phyloP scores from a whole-genome alignment of 2,888 invertebrate species.

The Melitaea athalia region DNA sequence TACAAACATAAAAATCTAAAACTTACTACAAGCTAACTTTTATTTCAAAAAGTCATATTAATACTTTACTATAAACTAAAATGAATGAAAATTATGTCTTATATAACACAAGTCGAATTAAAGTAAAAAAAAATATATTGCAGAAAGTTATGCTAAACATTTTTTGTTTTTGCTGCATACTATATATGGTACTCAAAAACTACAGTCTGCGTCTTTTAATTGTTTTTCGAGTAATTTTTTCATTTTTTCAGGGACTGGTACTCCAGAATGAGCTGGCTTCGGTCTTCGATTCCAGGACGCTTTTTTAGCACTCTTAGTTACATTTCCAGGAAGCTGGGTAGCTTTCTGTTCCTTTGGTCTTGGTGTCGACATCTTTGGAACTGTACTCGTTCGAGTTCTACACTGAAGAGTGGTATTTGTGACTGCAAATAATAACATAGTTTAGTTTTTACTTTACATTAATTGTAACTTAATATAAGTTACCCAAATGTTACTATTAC shows the following conservation, averaged over 20 bases:
- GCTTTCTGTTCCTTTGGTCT: constrained; percentile 61
- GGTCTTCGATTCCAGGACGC: constrained; percentile 61
- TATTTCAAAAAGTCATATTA: neutral
- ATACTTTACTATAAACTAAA: neutral
- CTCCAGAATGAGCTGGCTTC: constrained; percentile 71
- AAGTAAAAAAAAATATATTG: neutral
- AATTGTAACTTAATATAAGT: no score
- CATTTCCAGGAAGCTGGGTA: constrained; percentile 51
- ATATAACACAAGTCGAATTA: no score
- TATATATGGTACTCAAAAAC: no score
- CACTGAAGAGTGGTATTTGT: constrained; percentile 42
- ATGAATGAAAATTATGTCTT: neutral
- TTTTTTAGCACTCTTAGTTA: constrained; percentile 62
- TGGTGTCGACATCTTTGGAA: constrained; percentile 58
- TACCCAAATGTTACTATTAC: no score
- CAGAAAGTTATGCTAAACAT: neutral
- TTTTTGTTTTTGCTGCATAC: neutral
- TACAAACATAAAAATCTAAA: neutral
- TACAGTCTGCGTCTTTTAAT: constrained; percentile 51
- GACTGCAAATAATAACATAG: constrained; percentile 46
- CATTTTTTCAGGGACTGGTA: constrained; percentile 73
- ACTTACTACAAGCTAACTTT: neutral
- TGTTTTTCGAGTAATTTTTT: constrained; percentile 57
- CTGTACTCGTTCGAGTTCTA: constrained; percentile 55
- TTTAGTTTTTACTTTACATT: neutral